phyloP scores from a whole-genome alignment of 2,113 vertebrate genomes.

The Rallus limicola region DNA sequence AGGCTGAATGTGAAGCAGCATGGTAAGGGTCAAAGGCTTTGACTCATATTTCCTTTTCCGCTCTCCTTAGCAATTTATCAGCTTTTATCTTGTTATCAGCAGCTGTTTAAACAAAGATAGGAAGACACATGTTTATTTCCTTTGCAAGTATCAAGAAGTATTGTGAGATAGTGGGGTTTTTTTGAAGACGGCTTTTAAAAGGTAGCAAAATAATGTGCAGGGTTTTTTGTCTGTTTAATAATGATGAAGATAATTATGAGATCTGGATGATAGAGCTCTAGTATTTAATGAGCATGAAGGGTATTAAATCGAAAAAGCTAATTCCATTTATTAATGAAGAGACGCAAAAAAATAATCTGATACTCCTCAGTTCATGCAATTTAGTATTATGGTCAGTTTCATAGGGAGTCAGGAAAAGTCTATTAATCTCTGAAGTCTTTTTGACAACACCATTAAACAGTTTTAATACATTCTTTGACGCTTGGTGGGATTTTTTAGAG shows the following conservation, averaged over 20 bases:
- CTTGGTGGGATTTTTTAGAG: background rate
- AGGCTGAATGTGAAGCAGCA: conserved; percentile 15
- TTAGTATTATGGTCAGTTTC: background rate
- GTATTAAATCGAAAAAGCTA: background rate
- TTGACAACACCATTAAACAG: background rate
- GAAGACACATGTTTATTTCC: background rate
- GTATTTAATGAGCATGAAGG: background rate
- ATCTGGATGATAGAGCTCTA: background rate
- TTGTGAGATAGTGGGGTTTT: background rate
- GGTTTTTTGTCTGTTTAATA: background rate
- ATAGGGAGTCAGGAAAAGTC: background rate
- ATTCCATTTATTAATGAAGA: background rate
- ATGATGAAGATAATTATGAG: background rate
- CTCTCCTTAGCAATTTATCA: background rate
- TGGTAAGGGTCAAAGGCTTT: conserved; percentile 50
- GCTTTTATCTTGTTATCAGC: conserved; percentile 29
- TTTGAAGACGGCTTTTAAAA: background rate
- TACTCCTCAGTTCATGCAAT: background rate
- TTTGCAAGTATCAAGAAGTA: background rate
- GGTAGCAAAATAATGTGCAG: background rate
- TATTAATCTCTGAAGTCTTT: background rate
- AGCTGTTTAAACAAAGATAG: conserved; percentile 54
- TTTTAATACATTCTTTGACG: accelerated
- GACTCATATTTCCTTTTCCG: background rate
- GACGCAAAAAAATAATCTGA: background rate